Evolutionary conservation across 2,113 vertebrate genomes (phyloP).

Genomic region (Mesembrinibis cayennensis): DNA sequence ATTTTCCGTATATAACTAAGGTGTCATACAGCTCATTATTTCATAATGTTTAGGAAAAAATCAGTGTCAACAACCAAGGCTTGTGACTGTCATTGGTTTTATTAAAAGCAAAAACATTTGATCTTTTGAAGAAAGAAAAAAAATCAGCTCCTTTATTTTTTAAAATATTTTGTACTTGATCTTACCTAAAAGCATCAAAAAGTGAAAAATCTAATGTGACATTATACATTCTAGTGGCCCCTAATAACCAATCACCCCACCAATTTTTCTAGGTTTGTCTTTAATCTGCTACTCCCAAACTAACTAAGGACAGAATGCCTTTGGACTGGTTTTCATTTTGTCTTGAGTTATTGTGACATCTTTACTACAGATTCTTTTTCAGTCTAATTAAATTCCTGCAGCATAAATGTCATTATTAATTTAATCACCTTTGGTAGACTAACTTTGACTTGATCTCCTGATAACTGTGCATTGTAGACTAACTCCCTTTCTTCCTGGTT

Average conservation of each 20-base stretch:
- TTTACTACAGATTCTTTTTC: constrained; percentile 45
- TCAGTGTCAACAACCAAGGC: neutral
- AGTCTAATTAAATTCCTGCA: constrained; percentile 62
- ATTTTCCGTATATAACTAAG: neutral
- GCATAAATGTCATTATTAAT: constrained; percentile 59
- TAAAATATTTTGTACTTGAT: neutral
- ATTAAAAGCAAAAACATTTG: neutral
- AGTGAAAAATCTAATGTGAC: constrained; percentile 16
- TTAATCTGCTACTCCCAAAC: constrained; percentile 43
- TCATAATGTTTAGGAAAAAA: neutral
- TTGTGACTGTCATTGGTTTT: neutral
- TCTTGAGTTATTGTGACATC: constrained; percentile 53
- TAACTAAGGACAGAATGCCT: constrained; percentile 50
- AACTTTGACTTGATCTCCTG: constrained; percentile 8
- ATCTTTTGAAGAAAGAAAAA: neutral
- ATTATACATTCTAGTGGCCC: neutral
- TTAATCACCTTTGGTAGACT: constrained; percentile 27
- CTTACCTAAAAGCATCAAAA: neutral
- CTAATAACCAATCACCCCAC: constrained; percentile 15
- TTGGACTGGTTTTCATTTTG: constrained; percentile 46
- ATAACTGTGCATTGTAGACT: neutral
- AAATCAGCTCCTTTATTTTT: neutral
- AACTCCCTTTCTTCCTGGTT: neutral
- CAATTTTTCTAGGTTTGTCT: constrained; percentile 34
- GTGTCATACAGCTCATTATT: constrained; percentile 1